Conservation (phyloP, 2,888 invertebrate species). For the Epinotia bilunana region DNA sequence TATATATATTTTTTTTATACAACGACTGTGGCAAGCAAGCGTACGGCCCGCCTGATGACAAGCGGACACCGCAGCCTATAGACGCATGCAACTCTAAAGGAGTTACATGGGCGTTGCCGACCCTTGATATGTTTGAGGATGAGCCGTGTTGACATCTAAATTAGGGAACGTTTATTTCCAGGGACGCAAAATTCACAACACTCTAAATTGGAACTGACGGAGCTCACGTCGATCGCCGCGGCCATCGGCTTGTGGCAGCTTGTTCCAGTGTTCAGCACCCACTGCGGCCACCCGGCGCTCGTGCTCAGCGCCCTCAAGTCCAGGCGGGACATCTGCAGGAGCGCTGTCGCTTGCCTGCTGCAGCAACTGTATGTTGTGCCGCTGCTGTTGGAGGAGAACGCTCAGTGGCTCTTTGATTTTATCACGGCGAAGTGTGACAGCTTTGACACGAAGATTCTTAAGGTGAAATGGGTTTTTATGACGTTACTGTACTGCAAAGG, state of each 20-base stretch:
- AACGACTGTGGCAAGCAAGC: too few species aligned
- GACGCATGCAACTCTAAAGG: too few species aligned
- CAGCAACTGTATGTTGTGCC: conserved; percentile 68
- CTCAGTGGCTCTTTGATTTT: conserved; percentile 81
- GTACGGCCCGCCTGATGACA: too few species aligned
- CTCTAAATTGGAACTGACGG: conserved; percentile 64
- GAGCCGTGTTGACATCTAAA: too few species aligned
- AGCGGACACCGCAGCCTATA: too few species aligned
- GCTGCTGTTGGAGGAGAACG: conserved; percentile 71
- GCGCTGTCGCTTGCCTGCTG: conserved; percentile 67
- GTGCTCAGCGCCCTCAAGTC: conserved; percentile 65
- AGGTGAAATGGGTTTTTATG: conserved; percentile 66
- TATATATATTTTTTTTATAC: too few species aligned
- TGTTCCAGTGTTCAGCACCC: conserved; percentile 71
- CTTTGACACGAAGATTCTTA: conserved; percentile 82
- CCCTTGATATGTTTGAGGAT: too few species aligned
- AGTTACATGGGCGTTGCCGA: too few species aligned
- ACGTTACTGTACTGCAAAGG: background rate
- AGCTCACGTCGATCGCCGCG: conserved; percentile 68
- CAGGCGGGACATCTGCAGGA: conserved; percentile 67
- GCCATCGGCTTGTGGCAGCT: conserved; percentile 80
- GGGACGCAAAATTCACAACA: conserved; percentile 69
- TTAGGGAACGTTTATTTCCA: too few species aligned
- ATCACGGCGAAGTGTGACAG: conserved; percentile 78
- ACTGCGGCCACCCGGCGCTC: conserved; percentile 68